A percentile compares a stretch with the other conserved stretches of the same genome.
Conservation (phyloP, 2,888 invertebrate genomes). For the Tromatobia lineatoria region DNA sequence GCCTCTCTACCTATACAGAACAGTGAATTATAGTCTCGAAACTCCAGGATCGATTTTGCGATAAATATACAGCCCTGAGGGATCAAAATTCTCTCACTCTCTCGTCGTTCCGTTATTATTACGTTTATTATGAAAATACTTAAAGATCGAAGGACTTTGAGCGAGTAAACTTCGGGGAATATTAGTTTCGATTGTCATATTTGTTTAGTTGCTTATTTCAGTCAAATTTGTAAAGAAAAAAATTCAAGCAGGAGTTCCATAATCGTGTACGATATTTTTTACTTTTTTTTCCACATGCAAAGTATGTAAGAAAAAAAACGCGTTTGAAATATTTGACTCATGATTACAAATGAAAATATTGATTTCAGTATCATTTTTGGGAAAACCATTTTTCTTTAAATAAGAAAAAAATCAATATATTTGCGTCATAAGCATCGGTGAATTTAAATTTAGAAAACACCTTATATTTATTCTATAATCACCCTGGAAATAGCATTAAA, state of each 20-base stretch:
- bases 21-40: slow-evolving; percentile 57
- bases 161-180: background rate
- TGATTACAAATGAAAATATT: background rate
- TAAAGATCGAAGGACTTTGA: background rate
- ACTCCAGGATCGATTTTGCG: slow-evolving; percentile 22
- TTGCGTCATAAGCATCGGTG: background rate
- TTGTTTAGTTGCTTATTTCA: background rate
- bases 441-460: background rate
- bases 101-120: background rate
- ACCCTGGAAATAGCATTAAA: background rate
- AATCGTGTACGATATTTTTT: too few relatives aligned
- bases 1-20: slow-evolving; percentile 54
- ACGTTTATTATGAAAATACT: background rate
- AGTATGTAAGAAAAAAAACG: too few relatives aligned
- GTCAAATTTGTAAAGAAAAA: too few relatives aligned
- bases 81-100: background rate
- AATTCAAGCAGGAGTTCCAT: too few relatives aligned
- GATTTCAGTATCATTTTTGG: background rate
- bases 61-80: background rate
- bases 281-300: too few relatives aligned
- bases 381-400: background rate
- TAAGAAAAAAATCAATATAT: background rate
- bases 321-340: background rate
- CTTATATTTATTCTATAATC: background rate
- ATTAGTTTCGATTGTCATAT: background rate